Conservation (phyloP, 2,888 invertebrate species). For the Junonia oenone region DNA sequence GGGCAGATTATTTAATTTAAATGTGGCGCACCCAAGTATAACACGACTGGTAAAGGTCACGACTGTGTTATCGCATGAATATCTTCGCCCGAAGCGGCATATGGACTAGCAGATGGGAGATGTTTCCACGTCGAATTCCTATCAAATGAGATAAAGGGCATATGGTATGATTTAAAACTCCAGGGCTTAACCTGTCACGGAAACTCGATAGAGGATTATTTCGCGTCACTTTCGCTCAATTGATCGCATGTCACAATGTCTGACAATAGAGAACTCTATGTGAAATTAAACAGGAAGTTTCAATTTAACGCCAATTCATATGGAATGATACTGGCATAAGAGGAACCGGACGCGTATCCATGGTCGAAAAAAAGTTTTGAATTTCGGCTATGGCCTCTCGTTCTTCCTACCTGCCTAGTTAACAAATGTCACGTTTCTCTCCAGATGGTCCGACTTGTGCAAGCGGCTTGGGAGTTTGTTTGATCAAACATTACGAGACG, state of each 20-base stretch:
- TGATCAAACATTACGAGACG: constrained; percentile 76
- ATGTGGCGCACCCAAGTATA: constrained; percentile 44
- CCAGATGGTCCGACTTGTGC: constrained; percentile 74
- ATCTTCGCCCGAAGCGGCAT: constrained; percentile 39
- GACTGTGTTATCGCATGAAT: constrained; percentile 16
- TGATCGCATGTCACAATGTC: constrained; percentile 65
- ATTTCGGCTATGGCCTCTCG: constrained; percentile 49
- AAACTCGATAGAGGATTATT: constrained; percentile 62
- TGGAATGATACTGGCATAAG: constrained; percentile 59
- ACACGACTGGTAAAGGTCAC: constrained; percentile 31
- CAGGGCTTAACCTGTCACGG: constrained; percentile 56
- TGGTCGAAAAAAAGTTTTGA: constrained; percentile 49
- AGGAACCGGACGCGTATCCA: constrained; percentile 55
- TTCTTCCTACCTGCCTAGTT: constrained; percentile 49
- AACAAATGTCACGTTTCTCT: constrained; percentile 70
- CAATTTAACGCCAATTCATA: constrained; percentile 75
- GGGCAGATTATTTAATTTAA: constrained; percentile 31
- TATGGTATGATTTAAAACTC: constrained; percentile 50
- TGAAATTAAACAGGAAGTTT: constrained; percentile 74
- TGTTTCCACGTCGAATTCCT: constrained; percentile 37
- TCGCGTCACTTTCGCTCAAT: constrained; percentile 69
- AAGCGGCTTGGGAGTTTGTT: constrained; percentile 66
- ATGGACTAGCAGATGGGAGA: constrained; percentile 51
- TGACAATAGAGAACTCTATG: constrained; percentile 55
- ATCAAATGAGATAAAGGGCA: constrained; percentile 49